These are phyloP conservation scores for Hemibagrus guttatus DNA, from an alignment of 2,797 vertebrate species.

Conservation along the genomic window DNA sequence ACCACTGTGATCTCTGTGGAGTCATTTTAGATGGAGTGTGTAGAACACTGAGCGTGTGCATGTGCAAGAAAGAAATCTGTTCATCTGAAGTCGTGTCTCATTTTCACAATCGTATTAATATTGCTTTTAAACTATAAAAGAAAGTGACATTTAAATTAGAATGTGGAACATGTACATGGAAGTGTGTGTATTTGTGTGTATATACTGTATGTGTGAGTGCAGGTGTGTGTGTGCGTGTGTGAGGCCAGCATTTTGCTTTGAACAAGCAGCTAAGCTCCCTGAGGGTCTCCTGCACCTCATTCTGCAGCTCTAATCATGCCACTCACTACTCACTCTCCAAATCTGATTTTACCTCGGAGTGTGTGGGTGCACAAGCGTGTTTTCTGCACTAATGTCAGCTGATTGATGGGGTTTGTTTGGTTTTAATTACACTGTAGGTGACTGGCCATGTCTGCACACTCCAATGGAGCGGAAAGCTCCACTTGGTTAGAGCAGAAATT, in stretches of 20 bases:
- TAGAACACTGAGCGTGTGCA: neutral
- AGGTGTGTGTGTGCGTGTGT: constrained; percentile 43
- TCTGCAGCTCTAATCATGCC: constrained; percentile 76
- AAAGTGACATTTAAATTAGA: constrained; percentile 24
- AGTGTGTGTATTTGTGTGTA: neutral
- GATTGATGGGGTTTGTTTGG: constrained; percentile 84
- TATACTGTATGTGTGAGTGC: constrained; percentile 23
- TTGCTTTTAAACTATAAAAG: neutral
- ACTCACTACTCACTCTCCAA: constrained; percentile 69
- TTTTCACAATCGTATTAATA: neutral
- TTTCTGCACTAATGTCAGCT: constrained; percentile 68
- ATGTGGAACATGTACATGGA: neutral
- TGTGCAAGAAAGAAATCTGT: neutral
- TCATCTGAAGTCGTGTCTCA: neutral
- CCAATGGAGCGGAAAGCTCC: constrained; percentile 79
- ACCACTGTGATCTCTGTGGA: neutral
- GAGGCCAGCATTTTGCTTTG: constrained; percentile 38
- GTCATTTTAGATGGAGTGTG: neutral
- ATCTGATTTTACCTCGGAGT: constrained; percentile 76
- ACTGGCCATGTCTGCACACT: constrained; percentile 72
- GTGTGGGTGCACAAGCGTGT: constrained; percentile 50
- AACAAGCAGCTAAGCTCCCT: constrained; percentile 54
- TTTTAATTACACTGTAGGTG: constrained; percentile 84
- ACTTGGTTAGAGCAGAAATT: constrained; percentile 79
- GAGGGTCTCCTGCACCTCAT: constrained; percentile 69